Conservation (phyloP, 1,140 invertebrate species). For the Lethrus apterus region DNA sequence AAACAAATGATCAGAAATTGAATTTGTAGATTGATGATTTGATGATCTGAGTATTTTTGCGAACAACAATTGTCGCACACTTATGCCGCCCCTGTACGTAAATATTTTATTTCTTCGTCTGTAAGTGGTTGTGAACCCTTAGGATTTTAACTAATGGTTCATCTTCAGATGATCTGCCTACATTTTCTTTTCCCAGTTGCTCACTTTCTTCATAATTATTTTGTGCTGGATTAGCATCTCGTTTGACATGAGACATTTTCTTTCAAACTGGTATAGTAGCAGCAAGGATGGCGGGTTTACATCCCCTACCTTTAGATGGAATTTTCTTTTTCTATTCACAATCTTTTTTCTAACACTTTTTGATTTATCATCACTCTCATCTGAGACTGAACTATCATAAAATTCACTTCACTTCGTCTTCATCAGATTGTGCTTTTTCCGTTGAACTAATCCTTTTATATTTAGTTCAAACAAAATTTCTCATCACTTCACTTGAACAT, state of each 20-base stretch:
- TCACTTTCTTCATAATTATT: conserved; percentile 24
- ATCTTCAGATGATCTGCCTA: conserved; percentile 42
- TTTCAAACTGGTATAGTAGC: conserved; percentile 40
- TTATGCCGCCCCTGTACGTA: too few relatives aligned
- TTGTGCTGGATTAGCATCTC: conserved; percentile 18
- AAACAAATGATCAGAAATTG: too few relatives aligned
- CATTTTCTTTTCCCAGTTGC: conserved; percentile 36
- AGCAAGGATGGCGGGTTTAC: conserved; percentile 27
- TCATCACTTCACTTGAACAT: conserved; percentile 37
- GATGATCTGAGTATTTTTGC: too few relatives aligned
- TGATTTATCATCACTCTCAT: conserved; percentile 36
- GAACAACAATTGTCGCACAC: too few relatives aligned
- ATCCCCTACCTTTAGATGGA: conserved; percentile 36
- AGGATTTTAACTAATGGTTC: conserved; percentile 50
- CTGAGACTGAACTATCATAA: conserved; percentile 26
- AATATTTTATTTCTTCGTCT: too few relatives aligned
- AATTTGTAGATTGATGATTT: too few relatives aligned
- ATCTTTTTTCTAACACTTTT: conserved; percentile 26
- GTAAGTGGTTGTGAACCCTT: conserved; percentile 47
- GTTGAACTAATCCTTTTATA: conserved; percentile 31
- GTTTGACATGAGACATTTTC: conserved; percentile 36
- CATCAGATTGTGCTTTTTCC: conserved; percentile 33
- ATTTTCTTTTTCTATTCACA: conserved; percentile 28
- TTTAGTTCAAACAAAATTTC: conserved; percentile 39
- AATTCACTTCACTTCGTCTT: conserved; percentile 44